Evolutionary conservation across 2,113 vertebrate genomes (phyloP), one percentile per base, ranked within the genome.

Genomic region (Melanostigma gelatinosum): DNA sequence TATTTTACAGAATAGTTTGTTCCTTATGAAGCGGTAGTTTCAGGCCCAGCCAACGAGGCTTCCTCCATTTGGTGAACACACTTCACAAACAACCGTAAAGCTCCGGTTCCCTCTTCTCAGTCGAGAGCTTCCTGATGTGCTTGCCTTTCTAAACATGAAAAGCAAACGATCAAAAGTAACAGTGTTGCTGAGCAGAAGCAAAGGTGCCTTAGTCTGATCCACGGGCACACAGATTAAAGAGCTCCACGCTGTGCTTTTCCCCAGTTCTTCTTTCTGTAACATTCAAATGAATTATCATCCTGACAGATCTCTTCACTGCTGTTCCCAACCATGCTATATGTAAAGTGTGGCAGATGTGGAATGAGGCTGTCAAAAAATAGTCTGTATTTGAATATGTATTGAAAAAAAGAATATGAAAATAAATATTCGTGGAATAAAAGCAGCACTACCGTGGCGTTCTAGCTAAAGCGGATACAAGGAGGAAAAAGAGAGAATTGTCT

Each of bases 11-110:
- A 67, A 74, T 62, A 63, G 12, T 64, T 34, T 48, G 62, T 62
- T 77, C 42, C 8, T 18, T 85, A 11, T 65, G n/a, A 87, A 88
- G 73, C 18, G 5, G 68, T 36, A 68, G 58, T 85, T 79, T 81
- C 38, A 34, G 57, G 36, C 50, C 66, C 54, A 82, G 86, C 11
- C 83, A 57, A 61, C 48, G 13, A 62, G 40, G 64, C 48, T 65
- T 70, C 63, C 63, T 72, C 32, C 9, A 34, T 32, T 81, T 54
- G 73, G 73, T 68, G 62, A 63, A 24, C 20, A 46, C 12, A 46
- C 24, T 55, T 32, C 7, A 6, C 20, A 69, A 80, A 77, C 29
- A 44, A 58, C 46, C 24, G 20, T 40, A 48, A 48, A 40, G 27
- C 34, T 52, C 4, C 67, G 58, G 38, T 46, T 57, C 27, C 4